Conservation (phyloP, 2,113 vertebrate genomes). For the Macroglossus sobrinus region DNA sequence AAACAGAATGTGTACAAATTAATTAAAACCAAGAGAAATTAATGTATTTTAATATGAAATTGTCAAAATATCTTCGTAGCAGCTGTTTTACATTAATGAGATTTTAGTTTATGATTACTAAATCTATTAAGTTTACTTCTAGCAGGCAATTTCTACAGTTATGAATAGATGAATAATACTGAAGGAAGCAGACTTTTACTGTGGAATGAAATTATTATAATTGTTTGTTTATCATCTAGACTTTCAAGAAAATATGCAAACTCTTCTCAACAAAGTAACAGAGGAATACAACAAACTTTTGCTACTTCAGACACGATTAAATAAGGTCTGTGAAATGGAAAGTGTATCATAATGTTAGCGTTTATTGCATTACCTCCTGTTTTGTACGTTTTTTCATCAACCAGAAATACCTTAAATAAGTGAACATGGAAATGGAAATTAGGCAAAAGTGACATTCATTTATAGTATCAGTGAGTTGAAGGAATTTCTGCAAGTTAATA, state of each 20-base stretch:
- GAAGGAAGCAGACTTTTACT: constrained; percentile 21
- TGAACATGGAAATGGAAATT: not conserved
- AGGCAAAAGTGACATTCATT: not conserved
- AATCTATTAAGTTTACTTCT: not conserved
- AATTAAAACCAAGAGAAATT: not conserved
- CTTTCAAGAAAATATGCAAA: constrained; percentile 82
- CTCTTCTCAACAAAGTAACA: constrained; percentile 82
- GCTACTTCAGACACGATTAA: constrained; percentile 81
- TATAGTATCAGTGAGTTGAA: not conserved
- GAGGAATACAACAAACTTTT: constrained; percentile 84
- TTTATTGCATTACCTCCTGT: not conserved
- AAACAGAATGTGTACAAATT: not conserved
- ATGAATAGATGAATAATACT: not conserved
- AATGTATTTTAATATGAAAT: not conserved
- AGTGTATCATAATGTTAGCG: not conserved
- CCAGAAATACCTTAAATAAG: constrained; percentile 30
- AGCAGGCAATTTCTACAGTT: not conserved
- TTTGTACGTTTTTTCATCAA: constrained; percentile 21
- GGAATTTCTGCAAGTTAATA: not conserved
- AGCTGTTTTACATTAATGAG: not conserved
- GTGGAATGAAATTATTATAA: constrained; percentile 2
- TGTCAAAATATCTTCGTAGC: not conserved
- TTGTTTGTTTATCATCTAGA: constrained; percentile 75
- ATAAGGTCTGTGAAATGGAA: constrained; percentile 82
- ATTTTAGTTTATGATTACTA: not conserved